A percentile compares a stretch with the other conserved stretches of the same genome.
These are phyloP conservation scores for Beroe forskalii DNA, from an alignment of 37 sponge, comb jelly and placozoan species.

Conservation along the genomic window DNA sequence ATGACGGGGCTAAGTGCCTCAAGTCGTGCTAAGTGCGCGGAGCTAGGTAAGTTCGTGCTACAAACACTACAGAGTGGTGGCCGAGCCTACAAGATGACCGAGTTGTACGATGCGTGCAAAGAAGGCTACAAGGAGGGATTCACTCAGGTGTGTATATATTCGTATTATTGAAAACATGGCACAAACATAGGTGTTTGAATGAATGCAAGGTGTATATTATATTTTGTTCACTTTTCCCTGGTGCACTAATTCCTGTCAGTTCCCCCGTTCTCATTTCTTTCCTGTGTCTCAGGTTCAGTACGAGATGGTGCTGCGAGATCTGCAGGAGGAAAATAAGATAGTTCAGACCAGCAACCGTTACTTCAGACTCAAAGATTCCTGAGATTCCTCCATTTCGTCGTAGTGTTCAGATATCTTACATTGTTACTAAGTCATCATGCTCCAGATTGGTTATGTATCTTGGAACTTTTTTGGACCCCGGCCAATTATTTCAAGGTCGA, in stretches of 20 bases:
- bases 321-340: conserved; percentile 24
- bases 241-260: too few relatives aligned
- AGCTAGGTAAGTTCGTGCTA: conserved; percentile 69
- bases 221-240: too few relatives aligned
- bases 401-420: too few relatives aligned
- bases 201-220: too few relatives aligned
- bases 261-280: too few relatives aligned
- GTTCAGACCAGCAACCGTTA: conserved; percentile 54
- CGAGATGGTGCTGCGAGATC: conserved; percentile 47
- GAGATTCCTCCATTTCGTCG: too few relatives aligned
- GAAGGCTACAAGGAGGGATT: conserved; percentile 49
- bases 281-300: conserved; percentile 5
- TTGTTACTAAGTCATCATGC: too few relatives aligned
- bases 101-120: conserved; percentile 40
- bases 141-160: conserved; percentile 54
- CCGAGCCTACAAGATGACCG: conserved; percentile 4
- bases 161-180: too few relatives aligned
- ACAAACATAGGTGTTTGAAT: too few relatives aligned
- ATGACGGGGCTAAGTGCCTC: conserved; percentile 79
- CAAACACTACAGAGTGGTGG: neutral
- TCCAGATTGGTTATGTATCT: too few relatives aligned
- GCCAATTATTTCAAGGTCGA: too few relatives aligned
- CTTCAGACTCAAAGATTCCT: conserved; percentile 41
- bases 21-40: conserved; percentile 69
- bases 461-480: too few relatives aligned